phyloP scores from a whole-genome alignment of 2,888 invertebrate genomes.

The Eristalis tenax region DNA sequence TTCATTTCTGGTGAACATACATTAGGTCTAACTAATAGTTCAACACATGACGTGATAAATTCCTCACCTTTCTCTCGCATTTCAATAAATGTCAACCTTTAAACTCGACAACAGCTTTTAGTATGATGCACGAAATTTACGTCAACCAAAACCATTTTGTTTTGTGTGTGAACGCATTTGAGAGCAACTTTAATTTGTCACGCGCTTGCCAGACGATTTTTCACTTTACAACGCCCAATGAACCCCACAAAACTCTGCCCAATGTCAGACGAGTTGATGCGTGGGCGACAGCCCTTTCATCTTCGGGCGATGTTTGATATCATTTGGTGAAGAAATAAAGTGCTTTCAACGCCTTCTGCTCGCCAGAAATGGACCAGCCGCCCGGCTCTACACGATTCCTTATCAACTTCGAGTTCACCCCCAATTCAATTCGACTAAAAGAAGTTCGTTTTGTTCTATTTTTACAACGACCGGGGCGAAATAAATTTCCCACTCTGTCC shows the following conservation, averaged over 20 bases:
- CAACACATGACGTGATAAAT: not conserved
- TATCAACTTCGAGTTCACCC: conserved; percentile 16
- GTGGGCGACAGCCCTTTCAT: not conserved
- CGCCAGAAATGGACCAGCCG: conserved; percentile 3
- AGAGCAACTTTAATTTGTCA: not conserved
- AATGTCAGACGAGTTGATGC: not conserved
- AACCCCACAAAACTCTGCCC: not conserved
- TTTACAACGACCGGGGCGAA: not conserved
- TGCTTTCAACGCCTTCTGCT: not conserved
- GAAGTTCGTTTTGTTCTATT: conserved; percentile 12
- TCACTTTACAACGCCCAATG: not conserved
- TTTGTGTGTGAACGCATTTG: not conserved
- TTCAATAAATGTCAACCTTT: not conserved
- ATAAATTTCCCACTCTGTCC: too few relatives aligned
- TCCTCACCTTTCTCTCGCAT: not conserved
- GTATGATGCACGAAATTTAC: not conserved
- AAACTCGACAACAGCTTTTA: not conserved
- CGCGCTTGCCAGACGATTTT: not conserved
- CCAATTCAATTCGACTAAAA: conserved; percentile 32
- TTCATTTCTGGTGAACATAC: too few relatives aligned
- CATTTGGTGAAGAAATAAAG: not conserved
- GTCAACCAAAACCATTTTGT: not conserved
- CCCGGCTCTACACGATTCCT: conserved; percentile 2
- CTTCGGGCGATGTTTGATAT: not conserved
- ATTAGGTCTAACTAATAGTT: not conserved